A percentile compares a stretch with the other conserved stretches of the same genome.
phyloP scores from a whole-genome alignment of 2,113 vertebrate species.

The Centropus unirufus region DNA sequence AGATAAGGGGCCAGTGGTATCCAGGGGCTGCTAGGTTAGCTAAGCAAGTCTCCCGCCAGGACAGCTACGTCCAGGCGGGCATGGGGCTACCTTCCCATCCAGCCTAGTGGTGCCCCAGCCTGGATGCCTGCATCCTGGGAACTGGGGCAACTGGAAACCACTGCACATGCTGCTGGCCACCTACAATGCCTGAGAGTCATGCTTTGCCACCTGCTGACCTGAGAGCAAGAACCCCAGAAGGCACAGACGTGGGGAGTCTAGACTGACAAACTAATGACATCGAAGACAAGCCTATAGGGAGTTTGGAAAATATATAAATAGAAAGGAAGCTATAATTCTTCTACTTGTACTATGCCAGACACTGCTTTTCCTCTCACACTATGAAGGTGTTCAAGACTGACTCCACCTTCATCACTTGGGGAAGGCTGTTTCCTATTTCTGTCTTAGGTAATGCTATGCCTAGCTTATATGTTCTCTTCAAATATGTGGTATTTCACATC shows the following conservation, averaged over 20 bases:
- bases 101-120: neutral
- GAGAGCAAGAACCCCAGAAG: neutral
- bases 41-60: neutral
- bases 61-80: neutral
- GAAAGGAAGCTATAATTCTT: neutral
- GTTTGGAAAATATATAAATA: neutral
- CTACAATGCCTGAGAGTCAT: neutral
- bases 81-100: neutral
- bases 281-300: neutral
- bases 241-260: neutral
- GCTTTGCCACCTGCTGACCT: neutral
- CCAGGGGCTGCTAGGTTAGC: neutral
- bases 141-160: neutral
- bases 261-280: neutral
- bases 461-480: neutral
- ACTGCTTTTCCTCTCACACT: neutral
- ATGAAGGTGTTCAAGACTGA: neutral
- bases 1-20: neutral
- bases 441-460: neutral
- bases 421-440: neutral
- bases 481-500: neutral
- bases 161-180: accelerated
- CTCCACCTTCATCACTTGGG: neutral
- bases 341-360: neutral
- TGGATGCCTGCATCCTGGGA: neutral